Base-by-base conservation (phyloP, 2,888 invertebrate species). In the Dryobotodes eremita region DNA sequence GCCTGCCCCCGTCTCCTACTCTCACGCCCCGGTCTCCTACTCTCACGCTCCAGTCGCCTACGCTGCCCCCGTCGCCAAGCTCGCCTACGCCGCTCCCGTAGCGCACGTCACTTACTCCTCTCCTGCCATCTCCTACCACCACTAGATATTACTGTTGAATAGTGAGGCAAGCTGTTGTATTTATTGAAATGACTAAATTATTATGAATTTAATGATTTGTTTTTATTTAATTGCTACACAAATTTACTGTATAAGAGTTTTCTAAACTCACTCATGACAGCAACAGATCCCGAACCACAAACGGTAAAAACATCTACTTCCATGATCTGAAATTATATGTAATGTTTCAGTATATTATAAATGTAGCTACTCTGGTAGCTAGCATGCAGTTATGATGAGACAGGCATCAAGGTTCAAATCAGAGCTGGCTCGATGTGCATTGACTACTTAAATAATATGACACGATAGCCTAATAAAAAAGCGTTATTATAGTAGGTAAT, bases 91-190 rank as follows among this genome's bases (percentile, higher is more conserved):
- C 72, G 93, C 93, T 5, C 93, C 94, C 66, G 88, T 90, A 4
- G 89, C 93, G 55, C 95, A 95, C 68, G 95, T 96, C 53, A 88
- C 93, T 80, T 96, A 91, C 92, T 92, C 95, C 3, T 95, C 95
- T 59, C 95, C 96, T 71, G 92, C 90, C 79, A 91, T 95, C 89
- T 95, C 95, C 79, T 96, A 95, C 94, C 94, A 95, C 88, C 95
- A 95, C 92, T 95, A 95, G 86, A 87, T 48, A 73, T 7, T 71
- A n/a, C 26, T 71, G 62, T 80, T 80, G 61, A 13, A 50, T 82
- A 81, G 42, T 74, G 83, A 79, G 20, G 42, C 73, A 66, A 87
- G 31, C 79, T 87, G 77, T 76, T 80, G 31, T 79, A 74, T 82
- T 76, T 80, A 81, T 76, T 80, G 1, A 80, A 78, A 77, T 81